Evolutionary conservation across 2,888 invertebrate genomes (phyloP).

Genomic region (Chirona hameri): DNA sequence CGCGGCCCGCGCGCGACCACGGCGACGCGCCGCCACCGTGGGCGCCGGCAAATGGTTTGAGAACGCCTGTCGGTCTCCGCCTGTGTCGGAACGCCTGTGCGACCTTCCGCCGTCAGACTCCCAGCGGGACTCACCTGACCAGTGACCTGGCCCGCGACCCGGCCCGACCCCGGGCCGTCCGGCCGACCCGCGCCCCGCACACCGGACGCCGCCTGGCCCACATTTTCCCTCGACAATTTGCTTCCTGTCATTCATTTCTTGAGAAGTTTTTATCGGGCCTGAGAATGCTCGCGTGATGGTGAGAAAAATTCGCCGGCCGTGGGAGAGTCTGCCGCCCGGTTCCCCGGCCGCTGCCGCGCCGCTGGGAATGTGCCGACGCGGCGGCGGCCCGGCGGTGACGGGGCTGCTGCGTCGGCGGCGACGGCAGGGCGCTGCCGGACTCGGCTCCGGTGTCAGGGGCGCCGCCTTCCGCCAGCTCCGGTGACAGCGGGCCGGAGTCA

Average conservation of each 20-base stretch:
- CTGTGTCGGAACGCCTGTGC: too few species aligned
- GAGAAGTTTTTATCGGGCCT: not conserved
- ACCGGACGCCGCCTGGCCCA: constrained; percentile 5
- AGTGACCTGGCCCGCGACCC: not conserved
- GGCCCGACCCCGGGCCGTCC: not conserved
- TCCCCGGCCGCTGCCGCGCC: not conserved
- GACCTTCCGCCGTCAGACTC: not conserved
- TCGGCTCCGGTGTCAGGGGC: too few species aligned
- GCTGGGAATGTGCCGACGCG: not conserved
- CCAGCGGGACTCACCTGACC: not conserved
- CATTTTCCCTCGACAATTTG: constrained; percentile 29
- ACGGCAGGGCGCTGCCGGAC: too few species aligned
- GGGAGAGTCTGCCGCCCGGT: not conserved
- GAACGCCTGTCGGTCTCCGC: not conserved
- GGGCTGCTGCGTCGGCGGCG: not conserved
- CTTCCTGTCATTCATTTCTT: constrained; percentile 26
- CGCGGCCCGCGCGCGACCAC: not conserved
- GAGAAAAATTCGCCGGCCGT: constrained; percentile 5
- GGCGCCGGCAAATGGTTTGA: constrained; percentile 11
- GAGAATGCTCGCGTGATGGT: not conserved
- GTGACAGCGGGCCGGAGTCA: too few species aligned
- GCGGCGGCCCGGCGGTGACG: not conserved
- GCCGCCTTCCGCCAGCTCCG: too few species aligned
- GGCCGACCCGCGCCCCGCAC: not conserved
- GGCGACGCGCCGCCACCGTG: not conserved